Conservation (phyloP, 2,888 invertebrate species). For the Brachypalpus laphriformis region DNA sequence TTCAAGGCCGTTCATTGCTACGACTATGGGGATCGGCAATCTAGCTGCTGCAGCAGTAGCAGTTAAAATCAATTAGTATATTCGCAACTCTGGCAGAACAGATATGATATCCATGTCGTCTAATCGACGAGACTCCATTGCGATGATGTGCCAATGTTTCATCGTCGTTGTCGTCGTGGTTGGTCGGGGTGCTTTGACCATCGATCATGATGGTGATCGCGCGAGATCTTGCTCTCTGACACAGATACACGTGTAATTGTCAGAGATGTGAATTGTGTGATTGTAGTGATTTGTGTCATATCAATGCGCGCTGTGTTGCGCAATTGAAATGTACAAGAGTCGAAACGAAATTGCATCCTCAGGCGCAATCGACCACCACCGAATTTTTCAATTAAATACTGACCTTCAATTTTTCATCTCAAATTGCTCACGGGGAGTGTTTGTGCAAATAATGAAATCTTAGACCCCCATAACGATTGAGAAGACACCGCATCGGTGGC, state of each 20-base stretch:
- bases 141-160: conserved; percentile 29
- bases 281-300: conserved; percentile 59
- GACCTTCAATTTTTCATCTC: conserved; percentile 70
- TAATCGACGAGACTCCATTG: conserved; percentile 37
- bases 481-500: neutral
- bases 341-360: conserved; percentile 53
- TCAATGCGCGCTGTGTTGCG: conserved; percentile 36
- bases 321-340: conserved; percentile 36
- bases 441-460: conserved; percentile 78
- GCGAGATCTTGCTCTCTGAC: conserved; percentile 26
- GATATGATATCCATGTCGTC: conserved; percentile 53
- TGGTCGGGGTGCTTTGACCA: conserved; percentile 20
- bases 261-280: conserved; percentile 61
- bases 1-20: conserved; percentile 65
- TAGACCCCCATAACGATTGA: conserved; percentile 73
- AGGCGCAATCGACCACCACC: conserved; percentile 60
- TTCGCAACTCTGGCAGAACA: conserved; percentile 17
- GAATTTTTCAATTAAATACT: conserved; percentile 70
- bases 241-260: conserved; percentile 67
- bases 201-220: conserved; percentile 57
- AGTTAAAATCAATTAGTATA: conserved; percentile 65
- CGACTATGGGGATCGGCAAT: conserved; percentile 11
- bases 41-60: too few relatives aligned
- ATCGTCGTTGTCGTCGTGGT: conserved; percentile 7
- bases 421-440: conserved; percentile 60